A percentile compares a stretch with the other conserved stretches of the same genome.
These are phyloP conservation scores for Tupaia chinensis DNA, from an alignment of 2,113 vertebrate species.

Conservation along the genomic window DNA sequence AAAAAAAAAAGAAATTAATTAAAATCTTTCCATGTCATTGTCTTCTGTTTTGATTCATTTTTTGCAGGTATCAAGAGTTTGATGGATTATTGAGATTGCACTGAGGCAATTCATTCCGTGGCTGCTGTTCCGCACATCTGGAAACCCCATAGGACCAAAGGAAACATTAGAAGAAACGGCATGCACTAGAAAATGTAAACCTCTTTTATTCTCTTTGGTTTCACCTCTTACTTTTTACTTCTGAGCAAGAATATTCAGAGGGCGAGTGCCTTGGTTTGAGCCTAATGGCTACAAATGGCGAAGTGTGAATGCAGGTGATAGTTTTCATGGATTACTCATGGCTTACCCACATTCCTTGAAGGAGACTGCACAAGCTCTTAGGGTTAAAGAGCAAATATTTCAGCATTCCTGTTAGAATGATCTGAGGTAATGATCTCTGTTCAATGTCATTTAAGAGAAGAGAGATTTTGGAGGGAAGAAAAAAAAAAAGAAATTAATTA, in stretches of 20 bases:
- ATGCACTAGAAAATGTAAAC: not conserved
- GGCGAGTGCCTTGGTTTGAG: not conserved
- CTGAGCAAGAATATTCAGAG: not conserved
- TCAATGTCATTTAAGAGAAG: not conserved
- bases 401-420: not conserved
- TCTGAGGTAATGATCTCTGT: not conserved
- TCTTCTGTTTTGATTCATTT: not conserved
- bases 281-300: not conserved
- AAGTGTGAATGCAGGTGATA: not conserved
- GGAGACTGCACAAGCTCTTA: not conserved
- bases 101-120: not conserved
- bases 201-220: not conserved
- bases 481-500: not conserved
- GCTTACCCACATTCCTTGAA: not conserved
- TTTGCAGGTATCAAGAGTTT: not conserved
- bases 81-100: not conserved
- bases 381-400: not conserved
- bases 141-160: not conserved
- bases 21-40: not conserved
- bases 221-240: not conserved
- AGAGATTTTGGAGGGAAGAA: not conserved
- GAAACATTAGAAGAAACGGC: not conserved
- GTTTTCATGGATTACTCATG: not conserved
- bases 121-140: not conserved
- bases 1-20: not conserved